These are phyloP conservation scores for Leguminivora glycinivorella DNA, from an alignment of 1,140 invertebrate genomes.

Conservation along the genomic window DNA sequence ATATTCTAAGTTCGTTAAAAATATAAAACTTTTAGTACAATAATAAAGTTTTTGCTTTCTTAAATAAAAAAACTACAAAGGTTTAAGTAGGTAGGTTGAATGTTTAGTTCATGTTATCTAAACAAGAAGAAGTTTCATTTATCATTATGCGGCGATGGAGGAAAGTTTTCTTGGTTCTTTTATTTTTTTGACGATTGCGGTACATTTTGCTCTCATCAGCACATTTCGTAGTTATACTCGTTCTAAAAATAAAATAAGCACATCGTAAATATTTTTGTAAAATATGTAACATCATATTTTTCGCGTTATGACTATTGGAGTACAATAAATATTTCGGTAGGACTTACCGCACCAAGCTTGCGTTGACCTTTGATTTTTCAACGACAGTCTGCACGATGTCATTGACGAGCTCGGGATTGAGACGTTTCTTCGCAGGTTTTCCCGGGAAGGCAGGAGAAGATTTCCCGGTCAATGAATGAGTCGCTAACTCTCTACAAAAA, in stretches of 20 bases:
- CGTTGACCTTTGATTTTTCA: slow-evolving; percentile 54
- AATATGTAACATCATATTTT: no score
- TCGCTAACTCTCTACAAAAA: slow-evolving; percentile 63
- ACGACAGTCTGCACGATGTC: slow-evolving; percentile 68
- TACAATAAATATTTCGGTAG: slow-evolving; percentile 28
- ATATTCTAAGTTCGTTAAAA: no score
- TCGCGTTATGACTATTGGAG: no score
- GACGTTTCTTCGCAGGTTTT: slow-evolving; percentile 60
- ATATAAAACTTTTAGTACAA: no score
- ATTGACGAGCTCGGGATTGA: slow-evolving; percentile 54
- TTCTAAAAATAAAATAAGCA: slow-evolving; percentile 52
- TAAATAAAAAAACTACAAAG: no score
- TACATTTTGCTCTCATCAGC: slow-evolving; percentile 82
- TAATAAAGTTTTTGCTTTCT: no score
- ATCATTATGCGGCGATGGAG: no score
- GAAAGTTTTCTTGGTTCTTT: slow-evolving; percentile 23
- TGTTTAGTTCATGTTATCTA: no score
- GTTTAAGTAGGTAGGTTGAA: no score
- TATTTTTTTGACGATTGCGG: slow-evolving; percentile 46
- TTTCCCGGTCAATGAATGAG: slow-evolving; percentile 68
- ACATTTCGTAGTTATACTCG: slow-evolving; percentile 81
- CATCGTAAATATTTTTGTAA: neutral
- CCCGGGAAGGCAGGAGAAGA: slow-evolving; percentile 66
- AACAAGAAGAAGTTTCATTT: no score
- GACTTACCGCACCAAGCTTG: slow-evolving; percentile 60